These are phyloP conservation scores for Oscheius sp. DNA, from an alignment of 2,888 invertebrate species.

Conservation along the genomic window DNA sequence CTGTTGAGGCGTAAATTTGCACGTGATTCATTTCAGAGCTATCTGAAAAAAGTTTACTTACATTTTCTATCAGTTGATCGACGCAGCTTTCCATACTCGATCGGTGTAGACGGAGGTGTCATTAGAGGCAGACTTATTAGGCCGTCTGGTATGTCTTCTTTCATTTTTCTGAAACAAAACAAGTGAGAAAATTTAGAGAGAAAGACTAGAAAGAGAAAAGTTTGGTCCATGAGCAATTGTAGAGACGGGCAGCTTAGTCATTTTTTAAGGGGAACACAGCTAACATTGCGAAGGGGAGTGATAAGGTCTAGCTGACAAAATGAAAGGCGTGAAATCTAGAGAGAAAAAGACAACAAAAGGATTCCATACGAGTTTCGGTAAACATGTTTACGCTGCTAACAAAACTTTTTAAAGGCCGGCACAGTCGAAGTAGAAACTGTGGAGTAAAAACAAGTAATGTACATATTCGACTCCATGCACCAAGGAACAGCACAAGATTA, in stretches of 20 bases:
- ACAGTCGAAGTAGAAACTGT: background rate
- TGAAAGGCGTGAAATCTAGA: too few species aligned
- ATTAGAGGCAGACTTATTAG: background rate
- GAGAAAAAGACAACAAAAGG: too few species aligned
- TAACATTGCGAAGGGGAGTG: background rate
- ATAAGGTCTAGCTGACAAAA: background rate
- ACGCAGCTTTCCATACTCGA: slow-evolving; percentile 3
- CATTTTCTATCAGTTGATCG: slow-evolving; percentile 27
- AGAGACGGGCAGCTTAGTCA: slow-evolving; percentile 5
- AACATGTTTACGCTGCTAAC: too few species aligned
- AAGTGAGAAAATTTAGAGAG: background rate
- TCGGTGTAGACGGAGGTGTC: slow-evolving; percentile 12
- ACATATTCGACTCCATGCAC: background rate
- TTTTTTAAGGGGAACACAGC: background rate
- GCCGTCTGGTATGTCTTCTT: background rate
- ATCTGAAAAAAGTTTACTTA: slow-evolving; percentile 1
- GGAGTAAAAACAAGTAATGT: background rate
- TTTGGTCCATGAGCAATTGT: background rate
- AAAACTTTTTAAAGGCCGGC: too few species aligned
- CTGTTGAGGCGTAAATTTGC: background rate
- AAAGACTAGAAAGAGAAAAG: background rate
- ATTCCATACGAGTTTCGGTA: too few species aligned
- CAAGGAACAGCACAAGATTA: background rate
- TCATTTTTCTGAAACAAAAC: slow-evolving; percentile 7
- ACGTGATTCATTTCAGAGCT: slow-evolving; percentile 1